Base-by-base conservation (phyloP, 2,113 vertebrate species). In the Terrapene triunguis region DNA sequence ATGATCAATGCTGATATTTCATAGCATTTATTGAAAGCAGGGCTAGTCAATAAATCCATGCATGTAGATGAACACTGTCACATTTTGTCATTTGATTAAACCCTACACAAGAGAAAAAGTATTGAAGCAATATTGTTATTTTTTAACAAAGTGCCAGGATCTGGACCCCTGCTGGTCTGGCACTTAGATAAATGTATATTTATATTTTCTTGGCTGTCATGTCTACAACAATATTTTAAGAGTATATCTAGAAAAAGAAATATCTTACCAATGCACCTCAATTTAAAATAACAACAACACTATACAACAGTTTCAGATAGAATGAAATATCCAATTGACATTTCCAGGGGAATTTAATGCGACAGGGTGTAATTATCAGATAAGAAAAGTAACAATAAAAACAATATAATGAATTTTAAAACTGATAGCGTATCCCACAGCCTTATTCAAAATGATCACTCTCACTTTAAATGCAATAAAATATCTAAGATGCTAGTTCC, bases 361-460 rank as follows among this genome's bases (percentile, higher is more conserved):
- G 65, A 27, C 32, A 65, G 25, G 2, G 0, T 80, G 29, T 54
- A 32, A 50, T 86, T 95, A 48, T 62, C 17, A 81, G 44, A 11
- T 38, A 83, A 86, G 81, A 62, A 82, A 92, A 47, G 38, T 65
- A 69, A 85, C 85, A 82, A 55, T 80, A 29, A 94, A 95, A 80
- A 50, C 24, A 93, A 44, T 87, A 87, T 5, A 11, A 69, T 1
- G 3, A 74, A 13, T 90, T 87, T 29, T 69, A 74, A 78, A 92
- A 50, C 35, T 24, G 78, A 74, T 86, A 91, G 69, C 42, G 29
- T 81, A 86, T 55, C 69, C 57, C 82, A 84, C 38, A 7, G 47
- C 14, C 44, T 80, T 80, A 17, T 91, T 16, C 16, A 85, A 44
- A 88, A 74, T 69, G 32, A 42, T 84, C 24, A 10, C 82, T 19